A percentile compares a stretch with the other conserved stretches of the same genome.
Evolutionary conservation across 2,113 vertebrate species (phyloP).

Genomic region (Periophthalmodon schlosseri): DNA sequence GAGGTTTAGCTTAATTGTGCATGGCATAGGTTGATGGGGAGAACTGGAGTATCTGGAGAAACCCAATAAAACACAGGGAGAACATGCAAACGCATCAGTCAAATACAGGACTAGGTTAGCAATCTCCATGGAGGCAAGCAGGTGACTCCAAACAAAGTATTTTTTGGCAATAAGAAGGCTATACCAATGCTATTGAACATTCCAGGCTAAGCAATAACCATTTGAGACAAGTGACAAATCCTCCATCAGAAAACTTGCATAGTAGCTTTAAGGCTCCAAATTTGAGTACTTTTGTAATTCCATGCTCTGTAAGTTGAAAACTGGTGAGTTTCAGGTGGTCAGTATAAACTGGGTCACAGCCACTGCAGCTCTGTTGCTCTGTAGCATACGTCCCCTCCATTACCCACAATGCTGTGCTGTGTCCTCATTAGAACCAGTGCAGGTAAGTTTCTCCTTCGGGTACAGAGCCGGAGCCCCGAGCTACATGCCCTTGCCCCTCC

Average conservation of each 20-base stretch:
- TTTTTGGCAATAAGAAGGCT: neutral
- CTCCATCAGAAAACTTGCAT: too few species aligned
- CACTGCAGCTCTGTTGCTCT: conserved; percentile 40
- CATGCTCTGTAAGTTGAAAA: neutral
- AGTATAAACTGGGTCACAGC: conserved; percentile 35
- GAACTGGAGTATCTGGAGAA: too few species aligned
- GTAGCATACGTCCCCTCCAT: conserved; percentile 35
- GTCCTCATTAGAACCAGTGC: conserved; percentile 49
- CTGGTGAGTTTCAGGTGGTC: neutral
- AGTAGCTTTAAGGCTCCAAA: too few species aligned
- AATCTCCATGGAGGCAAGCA: too few species aligned
- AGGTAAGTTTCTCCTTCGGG: conserved; percentile 26
- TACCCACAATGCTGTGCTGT: conserved; percentile 26
- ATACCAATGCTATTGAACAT: too few species aligned
- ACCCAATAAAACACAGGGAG: too few species aligned
- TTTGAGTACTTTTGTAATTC: too few species aligned
- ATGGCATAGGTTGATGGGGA: too few species aligned
- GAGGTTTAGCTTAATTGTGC: neutral
- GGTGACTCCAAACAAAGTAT: too few species aligned
- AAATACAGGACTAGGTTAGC: too few species aligned
- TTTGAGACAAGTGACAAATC: neutral
- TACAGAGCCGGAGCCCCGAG: neutral
- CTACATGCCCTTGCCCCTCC: neutral
- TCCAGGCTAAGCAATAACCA: neutral
- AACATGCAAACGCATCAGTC: too few species aligned